Conservation (phyloP, 2,797 vertebrate genomes). For the Rhinophrynus dorsalis region DNA sequence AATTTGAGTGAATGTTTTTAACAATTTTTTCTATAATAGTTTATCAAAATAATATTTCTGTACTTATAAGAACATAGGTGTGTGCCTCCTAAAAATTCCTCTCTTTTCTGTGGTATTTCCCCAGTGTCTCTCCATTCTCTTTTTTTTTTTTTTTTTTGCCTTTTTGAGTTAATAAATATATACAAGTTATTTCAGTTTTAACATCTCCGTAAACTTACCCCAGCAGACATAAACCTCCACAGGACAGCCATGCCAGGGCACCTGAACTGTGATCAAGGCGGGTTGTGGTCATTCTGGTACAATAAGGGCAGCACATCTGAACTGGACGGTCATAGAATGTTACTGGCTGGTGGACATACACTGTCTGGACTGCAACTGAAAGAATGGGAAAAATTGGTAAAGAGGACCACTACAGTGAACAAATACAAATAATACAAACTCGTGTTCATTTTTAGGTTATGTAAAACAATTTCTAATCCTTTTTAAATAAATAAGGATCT, state of each 20-base stretch:
- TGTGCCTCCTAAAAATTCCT: not conserved
- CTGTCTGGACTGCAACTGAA: slow-evolving; percentile 73
- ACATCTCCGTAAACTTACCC: no score
- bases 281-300: slow-evolving; percentile 71
- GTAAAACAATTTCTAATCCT: not conserved
- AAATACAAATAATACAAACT: not conserved
- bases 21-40: no score
- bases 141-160: no score
- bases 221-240: slow-evolving; percentile 75
- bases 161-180: no score
- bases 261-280: slow-evolving; percentile 62
- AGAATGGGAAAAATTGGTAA: not conserved
- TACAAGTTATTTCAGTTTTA: no score
- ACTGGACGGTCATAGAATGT: slow-evolving; percentile 66
- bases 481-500: no score
- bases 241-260: slow-evolving; percentile 76
- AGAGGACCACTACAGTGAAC: no score
- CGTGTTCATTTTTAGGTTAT: not conserved
- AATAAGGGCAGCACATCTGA: slow-evolving; percentile 73
- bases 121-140: no score
- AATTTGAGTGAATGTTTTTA: no score
- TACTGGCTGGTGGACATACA: slow-evolving; percentile 73
- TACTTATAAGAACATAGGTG: no score
- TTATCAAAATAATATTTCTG: no score
- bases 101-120: no score